phyloP scores from a whole-genome alignment of 1,140 invertebrate species.

The Augochlora pura region DNA sequence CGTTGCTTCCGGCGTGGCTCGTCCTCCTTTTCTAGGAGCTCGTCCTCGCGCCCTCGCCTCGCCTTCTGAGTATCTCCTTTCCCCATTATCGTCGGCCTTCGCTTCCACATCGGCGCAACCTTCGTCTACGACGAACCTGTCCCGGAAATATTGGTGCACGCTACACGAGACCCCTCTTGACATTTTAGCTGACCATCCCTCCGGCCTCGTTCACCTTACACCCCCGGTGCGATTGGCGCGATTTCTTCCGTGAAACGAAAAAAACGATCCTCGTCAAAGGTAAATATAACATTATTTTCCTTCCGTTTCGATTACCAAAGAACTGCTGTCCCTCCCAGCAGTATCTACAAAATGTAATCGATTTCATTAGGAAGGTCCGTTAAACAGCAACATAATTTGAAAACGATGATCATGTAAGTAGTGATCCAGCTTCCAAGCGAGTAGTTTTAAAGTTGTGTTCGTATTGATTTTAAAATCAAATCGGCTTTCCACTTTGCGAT shows the following conservation, averaged over 20 bases:
- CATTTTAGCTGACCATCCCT: slow-evolving; percentile 18
- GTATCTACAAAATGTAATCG: no score
- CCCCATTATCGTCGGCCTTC: slow-evolving; percentile 20
- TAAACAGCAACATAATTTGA: no score
- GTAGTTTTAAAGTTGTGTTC: no score
- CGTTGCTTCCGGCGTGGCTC: slow-evolving; percentile 18
- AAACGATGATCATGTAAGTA: no score
- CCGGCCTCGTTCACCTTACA: not conserved
- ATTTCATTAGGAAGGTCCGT: no score
- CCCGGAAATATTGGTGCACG: slow-evolving; percentile 1
- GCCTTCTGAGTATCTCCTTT: not conserved
- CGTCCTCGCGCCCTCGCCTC: not conserved
- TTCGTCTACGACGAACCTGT: slow-evolving; percentile 20
- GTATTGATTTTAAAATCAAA: no score
- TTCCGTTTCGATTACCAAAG: no score
- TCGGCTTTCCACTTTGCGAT: no score
- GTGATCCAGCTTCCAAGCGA: no score
- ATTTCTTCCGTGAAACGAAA: not conserved
- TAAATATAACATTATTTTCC: no score
- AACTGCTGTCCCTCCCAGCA: no score
- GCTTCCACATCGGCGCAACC: not conserved
- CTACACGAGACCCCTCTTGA: not conserved
- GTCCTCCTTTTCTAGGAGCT: slow-evolving; percentile 30
- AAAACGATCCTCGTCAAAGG: no score
- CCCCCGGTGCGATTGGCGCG: not conserved